phyloP scores from a whole-genome alignment of 2,797 vertebrate genomes.

The Premnoplex brunnescens region DNA sequence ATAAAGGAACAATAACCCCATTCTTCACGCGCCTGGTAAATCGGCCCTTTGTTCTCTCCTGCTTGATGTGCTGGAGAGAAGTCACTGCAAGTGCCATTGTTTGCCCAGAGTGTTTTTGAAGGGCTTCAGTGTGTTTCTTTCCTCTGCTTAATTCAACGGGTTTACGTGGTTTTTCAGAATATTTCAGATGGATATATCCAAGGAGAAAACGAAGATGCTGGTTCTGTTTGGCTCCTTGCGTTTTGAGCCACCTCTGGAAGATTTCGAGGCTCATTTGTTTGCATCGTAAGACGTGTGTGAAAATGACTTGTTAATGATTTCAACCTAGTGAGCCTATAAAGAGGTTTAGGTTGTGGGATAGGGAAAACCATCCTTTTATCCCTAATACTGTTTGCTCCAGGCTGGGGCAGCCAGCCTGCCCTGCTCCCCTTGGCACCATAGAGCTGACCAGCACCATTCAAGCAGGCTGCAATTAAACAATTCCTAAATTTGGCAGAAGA shows the following conservation, averaged over 20 bases:
- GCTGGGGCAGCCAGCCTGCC: neutral
- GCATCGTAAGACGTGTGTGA: neutral
- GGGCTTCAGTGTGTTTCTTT: neutral
- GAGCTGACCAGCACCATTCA: neutral
- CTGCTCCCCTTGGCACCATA: neutral
- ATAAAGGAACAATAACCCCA: conserved; percentile 11
- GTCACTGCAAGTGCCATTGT: conserved; percentile 40
- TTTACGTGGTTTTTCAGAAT: neutral
- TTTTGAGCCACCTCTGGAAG: neutral
- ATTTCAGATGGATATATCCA: neutral
- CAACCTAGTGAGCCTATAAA: neutral
- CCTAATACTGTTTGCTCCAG: neutral
- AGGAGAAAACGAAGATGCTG: neutral
- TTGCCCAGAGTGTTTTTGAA: conserved; percentile 10
- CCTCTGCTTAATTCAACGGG: neutral
- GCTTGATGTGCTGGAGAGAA: conserved; percentile 8
- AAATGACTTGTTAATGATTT: neutral
- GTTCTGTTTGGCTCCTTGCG: neutral
- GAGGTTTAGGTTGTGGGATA: neutral
- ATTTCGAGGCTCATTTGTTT: neutral
- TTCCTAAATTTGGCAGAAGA: neutral
- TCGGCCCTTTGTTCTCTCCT: neutral
- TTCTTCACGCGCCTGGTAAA: neutral
- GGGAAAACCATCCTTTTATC: neutral
- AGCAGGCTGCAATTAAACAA: neutral